Conservation (phyloP, 2,113 vertebrate genomes). For the Ageneiosus marmoratus region DNA sequence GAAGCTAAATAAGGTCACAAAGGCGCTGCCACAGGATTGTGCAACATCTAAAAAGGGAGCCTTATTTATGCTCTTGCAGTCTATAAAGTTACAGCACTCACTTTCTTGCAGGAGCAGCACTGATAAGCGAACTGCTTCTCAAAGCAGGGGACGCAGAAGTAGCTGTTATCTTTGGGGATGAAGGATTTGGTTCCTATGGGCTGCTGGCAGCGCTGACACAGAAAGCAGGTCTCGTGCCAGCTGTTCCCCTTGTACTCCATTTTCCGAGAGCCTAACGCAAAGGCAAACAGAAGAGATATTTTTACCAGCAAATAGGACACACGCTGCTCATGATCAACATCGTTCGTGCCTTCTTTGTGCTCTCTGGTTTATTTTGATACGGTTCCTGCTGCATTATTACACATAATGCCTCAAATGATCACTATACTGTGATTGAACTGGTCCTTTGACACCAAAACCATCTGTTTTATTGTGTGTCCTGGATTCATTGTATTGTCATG, state of each 20-base stretch:
- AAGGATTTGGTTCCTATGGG: constrained; percentile 98
- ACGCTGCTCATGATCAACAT: not conserved
- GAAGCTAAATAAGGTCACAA: not conserved
- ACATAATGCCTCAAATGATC: not conserved
- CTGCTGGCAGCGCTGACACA: constrained; percentile 91
- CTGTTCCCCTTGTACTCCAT: constrained; percentile 98
- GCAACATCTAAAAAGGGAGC: not conserved
- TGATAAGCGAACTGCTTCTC: constrained; percentile 94
- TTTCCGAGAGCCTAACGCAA: constrained; percentile 87
- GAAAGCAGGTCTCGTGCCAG: constrained; percentile 98
- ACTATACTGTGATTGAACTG: not conserved
- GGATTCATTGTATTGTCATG: not conserved
- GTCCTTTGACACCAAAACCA: not conserved
- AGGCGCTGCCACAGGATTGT: not conserved
- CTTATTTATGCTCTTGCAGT: not conserved
- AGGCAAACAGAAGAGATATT: constrained; percentile 14
- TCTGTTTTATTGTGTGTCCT: not conserved
- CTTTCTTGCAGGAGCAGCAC: constrained; percentile 93
- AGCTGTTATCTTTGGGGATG: constrained; percentile 91
- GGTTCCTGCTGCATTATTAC: not conserved
- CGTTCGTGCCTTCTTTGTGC: not conserved
- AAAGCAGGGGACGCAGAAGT: constrained; percentile 92
- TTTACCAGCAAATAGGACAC: not conserved
- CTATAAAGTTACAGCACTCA: constrained; percentile 60
- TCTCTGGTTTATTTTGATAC: not conserved